A percentile compares a stretch with the other conserved stretches of the same genome.
phyloP scores from a whole-genome alignment of 2,113 vertebrate species.

The Regulus satrapa region DNA sequence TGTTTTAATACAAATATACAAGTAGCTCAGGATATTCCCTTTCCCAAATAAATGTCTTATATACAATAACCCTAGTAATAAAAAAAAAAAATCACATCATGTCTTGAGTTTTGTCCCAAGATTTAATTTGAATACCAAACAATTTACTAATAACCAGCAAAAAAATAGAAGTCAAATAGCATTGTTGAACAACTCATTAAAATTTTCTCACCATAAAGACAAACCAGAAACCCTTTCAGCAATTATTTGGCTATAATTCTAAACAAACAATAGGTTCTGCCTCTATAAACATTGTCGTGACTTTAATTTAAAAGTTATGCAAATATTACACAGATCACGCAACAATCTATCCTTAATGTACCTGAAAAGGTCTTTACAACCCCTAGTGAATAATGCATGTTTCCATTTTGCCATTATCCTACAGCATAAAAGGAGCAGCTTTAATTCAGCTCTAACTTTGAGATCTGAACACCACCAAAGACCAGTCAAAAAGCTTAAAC shows the following conservation, averaged over 20 bases:
- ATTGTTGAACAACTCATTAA: not conserved
- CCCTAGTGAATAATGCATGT: not conserved
- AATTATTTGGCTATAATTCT: not conserved
- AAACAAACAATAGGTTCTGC: not conserved
- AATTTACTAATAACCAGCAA: not conserved
- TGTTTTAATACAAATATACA: not conserved
- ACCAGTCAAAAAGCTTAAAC: not conserved
- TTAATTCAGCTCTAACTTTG: not conserved
- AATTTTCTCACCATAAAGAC: not conserved
- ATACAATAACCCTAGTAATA: not conserved
- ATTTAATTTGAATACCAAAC: not conserved
- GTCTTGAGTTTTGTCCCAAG: not conserved
- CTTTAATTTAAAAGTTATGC: not conserved
- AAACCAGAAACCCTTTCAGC: not conserved
- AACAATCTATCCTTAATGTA: not conserved
- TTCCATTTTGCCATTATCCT: not conserved
- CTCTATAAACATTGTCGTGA: not conserved
- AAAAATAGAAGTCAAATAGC: not conserved
- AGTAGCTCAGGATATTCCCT: not conserved
- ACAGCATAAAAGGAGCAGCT: not conserved
- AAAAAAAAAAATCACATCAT: not conserved
- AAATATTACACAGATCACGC: not conserved
- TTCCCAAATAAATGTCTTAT: not conserved
- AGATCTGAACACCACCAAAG: not conserved
- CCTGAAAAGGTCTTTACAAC: not conserved